Percentiles rank a stretch among this genome's conserved stretches.
These are phyloP conservation scores for Tetanocera ferruginea DNA, from an alignment of 2,888 invertebrate genomes.

Conservation along the genomic window DNA sequence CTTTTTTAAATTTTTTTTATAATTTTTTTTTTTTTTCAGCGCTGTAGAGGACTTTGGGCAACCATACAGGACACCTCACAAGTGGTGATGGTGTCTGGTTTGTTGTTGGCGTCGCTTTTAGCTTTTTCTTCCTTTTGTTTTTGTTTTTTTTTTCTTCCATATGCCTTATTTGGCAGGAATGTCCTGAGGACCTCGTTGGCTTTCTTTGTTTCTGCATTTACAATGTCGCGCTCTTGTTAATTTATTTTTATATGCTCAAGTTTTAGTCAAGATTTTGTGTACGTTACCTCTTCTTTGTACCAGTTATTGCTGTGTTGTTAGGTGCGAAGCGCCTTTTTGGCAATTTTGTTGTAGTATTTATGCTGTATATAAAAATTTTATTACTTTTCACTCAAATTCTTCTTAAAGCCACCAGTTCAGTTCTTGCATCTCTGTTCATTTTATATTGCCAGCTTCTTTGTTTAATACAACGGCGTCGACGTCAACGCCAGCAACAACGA, in stretches of 20 bases:
- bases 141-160: too few relatives aligned
- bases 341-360: neutral
- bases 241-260: constrained; percentile 23
- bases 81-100: constrained; percentile 5
- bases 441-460: neutral
- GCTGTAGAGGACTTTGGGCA: neutral
- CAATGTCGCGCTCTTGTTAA: constrained; percentile 26
- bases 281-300: too few relatives aligned
- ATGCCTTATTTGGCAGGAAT: neutral
- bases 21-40: neutral
- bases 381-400: neutral
- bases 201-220: neutral
- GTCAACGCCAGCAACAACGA: neutral
- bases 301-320: neutral
- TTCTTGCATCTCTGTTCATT: neutral
- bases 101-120: neutral
- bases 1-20: neutral
- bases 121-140: neutral
- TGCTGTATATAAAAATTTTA: neutral
- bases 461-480: neutral
- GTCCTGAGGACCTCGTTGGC: neutral
- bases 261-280: neutral
- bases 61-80: constrained; percentile 25
- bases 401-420: neutral
- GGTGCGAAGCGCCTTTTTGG: constrained; percentile 16